These are phyloP conservation scores for Catostomus latipinnis DNA, from an alignment of 2,797 vertebrate species.

Conservation along the genomic window DNA sequence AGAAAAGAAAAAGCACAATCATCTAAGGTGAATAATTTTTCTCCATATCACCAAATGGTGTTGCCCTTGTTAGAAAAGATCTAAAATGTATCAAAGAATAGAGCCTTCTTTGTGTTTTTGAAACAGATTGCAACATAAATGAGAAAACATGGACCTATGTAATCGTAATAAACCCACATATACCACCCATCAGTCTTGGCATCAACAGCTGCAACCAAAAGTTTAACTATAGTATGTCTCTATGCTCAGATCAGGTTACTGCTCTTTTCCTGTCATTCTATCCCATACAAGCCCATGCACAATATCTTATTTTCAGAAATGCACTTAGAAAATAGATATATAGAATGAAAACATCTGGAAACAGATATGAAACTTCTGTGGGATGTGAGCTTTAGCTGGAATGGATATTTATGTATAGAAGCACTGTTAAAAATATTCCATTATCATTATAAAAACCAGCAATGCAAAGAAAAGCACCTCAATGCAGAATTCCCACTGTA, in stretches of 20 bases:
- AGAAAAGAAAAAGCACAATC: slow-evolving; percentile 6
- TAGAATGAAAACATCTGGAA: slow-evolving; percentile 46
- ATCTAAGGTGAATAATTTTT: slow-evolving; percentile 30
- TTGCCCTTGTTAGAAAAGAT: too few species aligned
- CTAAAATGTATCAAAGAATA: not conserved
- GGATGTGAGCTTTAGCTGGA: slow-evolving; percentile 41
- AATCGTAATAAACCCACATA: slow-evolving; percentile 7
- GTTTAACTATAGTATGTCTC: slow-evolving; percentile 14
- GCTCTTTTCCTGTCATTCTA: slow-evolving; percentile 28
- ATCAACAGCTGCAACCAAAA: slow-evolving; percentile 40
- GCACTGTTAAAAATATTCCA: slow-evolving; percentile 70
- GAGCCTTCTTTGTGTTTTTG: not conserved
- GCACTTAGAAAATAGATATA: slow-evolving; percentile 10
- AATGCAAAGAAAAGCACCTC: slow-evolving; percentile 68
- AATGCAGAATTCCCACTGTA: slow-evolving; percentile 72
- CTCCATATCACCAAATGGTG: not conserved
- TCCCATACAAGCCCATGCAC: slow-evolving; percentile 22
- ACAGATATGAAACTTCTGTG: slow-evolving; percentile 50
- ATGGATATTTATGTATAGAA: slow-evolving; percentile 53
- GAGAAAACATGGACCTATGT: not conserved
- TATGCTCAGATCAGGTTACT: slow-evolving; percentile 32
- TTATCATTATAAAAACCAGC: slow-evolving; percentile 60
- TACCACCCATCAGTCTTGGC: slow-evolving; percentile 28
- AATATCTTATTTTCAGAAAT: slow-evolving; percentile 50
- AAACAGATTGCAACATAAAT: not conserved